Evolutionary conservation across 2,113 vertebrate genomes (phyloP).

Genomic region (Vombatus ursinus): DNA sequence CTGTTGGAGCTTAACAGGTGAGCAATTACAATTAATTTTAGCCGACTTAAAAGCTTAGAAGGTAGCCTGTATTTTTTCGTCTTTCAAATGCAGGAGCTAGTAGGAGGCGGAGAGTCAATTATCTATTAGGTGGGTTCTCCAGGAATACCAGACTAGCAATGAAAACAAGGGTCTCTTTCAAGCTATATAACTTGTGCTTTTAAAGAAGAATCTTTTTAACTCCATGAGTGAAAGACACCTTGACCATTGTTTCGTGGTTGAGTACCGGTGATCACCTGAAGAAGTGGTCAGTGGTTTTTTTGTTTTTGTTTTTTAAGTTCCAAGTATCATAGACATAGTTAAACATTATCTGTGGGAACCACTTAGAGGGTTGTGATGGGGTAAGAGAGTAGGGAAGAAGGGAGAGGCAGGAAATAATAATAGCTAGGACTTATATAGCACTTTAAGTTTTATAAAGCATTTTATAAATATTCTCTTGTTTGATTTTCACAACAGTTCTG

Average conservation of each 20-base stretch:
- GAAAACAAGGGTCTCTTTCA: not conserved
- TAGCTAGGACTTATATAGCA: not conserved
- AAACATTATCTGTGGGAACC: not conserved
- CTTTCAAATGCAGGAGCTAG: not conserved
- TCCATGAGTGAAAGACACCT: not conserved
- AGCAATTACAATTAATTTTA: slow-evolving; percentile 60
- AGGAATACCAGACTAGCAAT: not conserved
- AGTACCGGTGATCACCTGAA: not conserved
- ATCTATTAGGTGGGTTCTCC: not conserved
- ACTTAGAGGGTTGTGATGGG: not conserved
- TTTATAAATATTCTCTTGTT: not conserved
- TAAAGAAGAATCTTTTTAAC: not conserved
- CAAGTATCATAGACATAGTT: not conserved
- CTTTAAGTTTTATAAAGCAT: not conserved
- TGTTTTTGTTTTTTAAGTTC: not conserved
- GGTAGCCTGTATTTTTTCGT: slow-evolving; percentile 42
- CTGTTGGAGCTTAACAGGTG: slow-evolving; percentile 57
- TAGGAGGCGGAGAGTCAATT: not conserved
- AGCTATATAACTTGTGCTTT: not conserved
- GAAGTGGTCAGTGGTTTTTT: slow-evolving; percentile 7
- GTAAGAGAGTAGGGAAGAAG: not conserved
- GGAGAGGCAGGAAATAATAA: not conserved
- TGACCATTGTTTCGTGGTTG: not conserved
- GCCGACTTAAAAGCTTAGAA: slow-evolving; percentile 33
- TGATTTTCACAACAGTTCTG: not conserved